Evolutionary conservation across 2,113 vertebrate species (phyloP), one percentile per base, ranked within the genome.

Genomic region (Hipposideros armiger): DNA sequence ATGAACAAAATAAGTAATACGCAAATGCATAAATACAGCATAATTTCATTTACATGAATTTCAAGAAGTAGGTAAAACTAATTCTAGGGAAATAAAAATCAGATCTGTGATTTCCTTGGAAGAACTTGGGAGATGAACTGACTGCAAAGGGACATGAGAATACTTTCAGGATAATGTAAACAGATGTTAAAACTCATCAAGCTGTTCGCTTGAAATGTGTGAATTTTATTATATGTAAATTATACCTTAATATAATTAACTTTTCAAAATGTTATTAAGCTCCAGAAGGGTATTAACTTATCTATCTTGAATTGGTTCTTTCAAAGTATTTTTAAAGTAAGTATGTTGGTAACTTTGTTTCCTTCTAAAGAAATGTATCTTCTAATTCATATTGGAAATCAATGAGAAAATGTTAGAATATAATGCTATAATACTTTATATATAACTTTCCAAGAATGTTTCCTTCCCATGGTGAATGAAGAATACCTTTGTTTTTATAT

Each of bases 321-420:
- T 73, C 16, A 85, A 93, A 90, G 50, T 24, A 85, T 67, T 78
- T 88, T 92, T 54, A 90, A 86, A 86, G 54, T 78, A 5, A 69
- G 5, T 77, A 6, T 56, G 13, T 70, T 50, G 24, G 1, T 96
- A 10, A 47, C 19, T 17, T 45, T 50, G 24, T 83, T 93, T 69
- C 24, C 24, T 93, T 72, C 8, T 30, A 40, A 16, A 45, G 28
- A 83, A 83, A 47, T 3, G 4, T 54, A 58, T 69, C 13, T 89
- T 76, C 17, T 73, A 24, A 58, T 81, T 73, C 86, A 22, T 22
- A 54, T n/a, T 77, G 16, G 5, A 19, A 92, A 50, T 62, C n/a
- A 76, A n/a, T 76, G 20, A 85, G 69, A 50, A 56, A 7, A 47
- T 56, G 14, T 81, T 72, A 77, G 16, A 54, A 19, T 67, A 47